Base-by-base conservation (phyloP, 2,113 vertebrate genomes). In the Fukomys damarensis region DNA sequence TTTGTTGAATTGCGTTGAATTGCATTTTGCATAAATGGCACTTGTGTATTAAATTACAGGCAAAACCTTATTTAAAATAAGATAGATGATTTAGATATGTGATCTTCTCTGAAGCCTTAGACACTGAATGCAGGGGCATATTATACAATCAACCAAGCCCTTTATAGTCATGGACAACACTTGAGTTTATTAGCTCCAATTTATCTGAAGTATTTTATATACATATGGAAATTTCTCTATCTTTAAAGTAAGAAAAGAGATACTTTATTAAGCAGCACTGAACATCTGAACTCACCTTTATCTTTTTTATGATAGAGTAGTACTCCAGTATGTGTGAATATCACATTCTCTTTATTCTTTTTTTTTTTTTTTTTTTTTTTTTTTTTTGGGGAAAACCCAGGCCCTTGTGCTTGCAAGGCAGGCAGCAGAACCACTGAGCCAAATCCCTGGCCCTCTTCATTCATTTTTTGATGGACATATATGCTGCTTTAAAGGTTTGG, bases 181-280 rank as follows among this genome's bases (percentile, higher is more conserved):
- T 84, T 49, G 3, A 74, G 24, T 92, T 30, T 93, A 16, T 91
- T 72, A 95, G 90, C 7, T 38, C 17, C 58, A 56, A 92, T 16
- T 2, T 96, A n/a, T 24, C 0, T 89, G 85, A 83, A 56, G 66
- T 20, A 0, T 0, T n/a, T 61, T 94, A 35, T 20, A 5, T 84
- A 35, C 81, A 8, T 90, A 86, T 70, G 30, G 28, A 12, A 54
- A 83, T 96, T 98, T 98, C 81, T 49, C 16, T 24, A 1, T 96
- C 38, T 94, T 77, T 65, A 79, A 94, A 95, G 9, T 72, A 91
- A 49, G 19, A 76, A 7, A 94, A 10, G 35, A 46, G 77, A 66
- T 85, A 95, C 85, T 84, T 26, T 70, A 89, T 91, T 96, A 88
- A 46, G 32, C 22, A 16, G 3, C 70, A 3, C 52, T 61, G 1